Base-by-base conservation (phyloP, 2,113 vertebrate species). In the Larimichthys crocea region DNA sequence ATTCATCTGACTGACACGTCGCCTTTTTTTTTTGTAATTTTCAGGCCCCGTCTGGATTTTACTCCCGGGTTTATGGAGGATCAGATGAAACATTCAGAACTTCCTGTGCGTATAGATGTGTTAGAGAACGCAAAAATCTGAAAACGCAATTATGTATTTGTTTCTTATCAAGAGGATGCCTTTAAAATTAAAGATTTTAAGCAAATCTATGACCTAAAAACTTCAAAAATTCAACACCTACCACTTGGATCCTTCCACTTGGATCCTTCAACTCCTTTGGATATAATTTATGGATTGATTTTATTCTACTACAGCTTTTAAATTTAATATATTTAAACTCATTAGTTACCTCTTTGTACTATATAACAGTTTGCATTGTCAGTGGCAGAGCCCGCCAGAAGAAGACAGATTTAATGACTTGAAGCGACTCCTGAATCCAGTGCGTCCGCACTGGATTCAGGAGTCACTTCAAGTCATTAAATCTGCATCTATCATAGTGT, bases 21-120 rank as follows among this genome's bases (percentile, higher is more conserved):
- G 61, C 14, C 46, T 52, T 55, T 83, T 40, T 35, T 31, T 67
- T 80, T 15, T 60, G 31, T 17, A 24, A 22, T 46, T 64, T 48
- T 31, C 15, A 8, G 10, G 0, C 49, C 5, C 44, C 0, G 10
- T 52, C 44, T 57, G 50, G 50, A 57, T 74, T 61, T 52, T 42
- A 67, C 26, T 69, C 62, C 29, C 31, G 59, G 2, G 69, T 48
- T 81, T 7, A 81, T 16, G 26, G 48, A 49, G 22, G 29, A 56
- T 24, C 31, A 42, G 24, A 72, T 14, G 55, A 1, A 76, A 70
- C 44, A 59, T 76, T 76, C 46, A 65, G 4, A 16, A 6, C 16
- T 48, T 22, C 22, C 46, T 40, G 15, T 31, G 9, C 0, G 8
- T 10, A 19, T 19, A 60, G 2, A 14, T 62, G 4, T 3, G 40